phyloP scores from a whole-genome alignment of 2,797 vertebrate genomes.

The Meriones psammophilus region DNA sequence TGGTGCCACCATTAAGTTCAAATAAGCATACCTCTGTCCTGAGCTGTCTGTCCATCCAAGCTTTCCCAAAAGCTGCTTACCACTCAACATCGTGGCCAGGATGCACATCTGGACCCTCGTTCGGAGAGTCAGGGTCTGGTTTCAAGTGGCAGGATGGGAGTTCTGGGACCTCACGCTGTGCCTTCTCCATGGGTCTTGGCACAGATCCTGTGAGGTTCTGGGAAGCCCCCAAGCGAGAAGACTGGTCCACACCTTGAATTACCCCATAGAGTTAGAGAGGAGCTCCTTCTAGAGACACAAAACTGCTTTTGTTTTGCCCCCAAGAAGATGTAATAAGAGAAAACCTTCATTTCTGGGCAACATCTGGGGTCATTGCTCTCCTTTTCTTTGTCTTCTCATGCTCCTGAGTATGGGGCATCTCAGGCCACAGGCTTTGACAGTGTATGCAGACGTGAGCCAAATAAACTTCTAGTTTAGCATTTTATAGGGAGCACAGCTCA shows the following conservation, averaged over 20 bases:
- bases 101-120: not conserved
- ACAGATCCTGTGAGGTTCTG: too few relatives aligned
- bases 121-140: not conserved
- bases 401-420: not conserved
- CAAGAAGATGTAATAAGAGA: not conserved
- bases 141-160: not conserved
- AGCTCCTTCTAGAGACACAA: not conserved
- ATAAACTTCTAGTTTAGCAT: not conserved
- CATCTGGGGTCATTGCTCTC: not conserved
- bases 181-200: rapidly evolving
- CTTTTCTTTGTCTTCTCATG: not conserved
- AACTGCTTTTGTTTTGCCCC: not conserved
- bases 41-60: not conserved
- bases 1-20: not conserved
- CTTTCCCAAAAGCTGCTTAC: not conserved
- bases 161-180: too few relatives aligned
- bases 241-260: not conserved
- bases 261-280: not conserved
- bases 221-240: not conserved
- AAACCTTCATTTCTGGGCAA: not conserved
- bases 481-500: not conserved
- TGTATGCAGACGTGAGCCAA: not conserved
- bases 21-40: not conserved
- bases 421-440: not conserved
- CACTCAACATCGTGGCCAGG: rapidly evolving